Conservation (phyloP, 2,888 invertebrate genomes). For the Cantharis nigra region DNA sequence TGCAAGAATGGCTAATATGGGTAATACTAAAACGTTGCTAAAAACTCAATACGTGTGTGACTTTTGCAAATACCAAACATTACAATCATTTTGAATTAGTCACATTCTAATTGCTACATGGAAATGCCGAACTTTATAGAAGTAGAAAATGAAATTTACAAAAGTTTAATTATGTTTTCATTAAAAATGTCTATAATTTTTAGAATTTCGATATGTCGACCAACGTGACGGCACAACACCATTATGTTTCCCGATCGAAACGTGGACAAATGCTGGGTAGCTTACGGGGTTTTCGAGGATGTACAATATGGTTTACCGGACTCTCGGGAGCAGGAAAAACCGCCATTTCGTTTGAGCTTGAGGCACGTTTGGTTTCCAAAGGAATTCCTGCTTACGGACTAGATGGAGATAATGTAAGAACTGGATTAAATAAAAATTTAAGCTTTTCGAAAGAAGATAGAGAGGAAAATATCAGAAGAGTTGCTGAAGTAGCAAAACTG, state of each 20-base stretch:
- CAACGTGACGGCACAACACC: slow-evolving; percentile 92
- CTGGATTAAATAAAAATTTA: slow-evolving; percentile 93
- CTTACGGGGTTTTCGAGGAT: slow-evolving; percentile 87
- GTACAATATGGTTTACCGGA: slow-evolving; percentile 97
- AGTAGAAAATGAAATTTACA: not conserved
- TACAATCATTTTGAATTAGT: not conserved
- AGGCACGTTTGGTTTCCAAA: slow-evolving; percentile 83
- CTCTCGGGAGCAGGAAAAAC: slow-evolving; percentile 95
- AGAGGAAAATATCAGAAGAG: slow-evolving; percentile 95
- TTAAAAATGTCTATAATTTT: not conserved
- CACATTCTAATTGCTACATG: not conserved
- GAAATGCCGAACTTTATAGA: not conserved
- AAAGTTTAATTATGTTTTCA: not conserved
- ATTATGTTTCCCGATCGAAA: slow-evolving; percentile 91
- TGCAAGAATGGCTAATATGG: not conserved
- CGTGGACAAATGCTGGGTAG: slow-evolving; percentile 88
- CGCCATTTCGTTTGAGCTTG: slow-evolving; percentile 94
- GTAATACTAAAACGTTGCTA: not conserved
- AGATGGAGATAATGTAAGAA: slow-evolving; percentile 97
- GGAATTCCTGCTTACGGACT: slow-evolving; percentile 97
- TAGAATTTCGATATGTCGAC: slow-evolving; percentile 79
- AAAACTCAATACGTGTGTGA: not conserved
- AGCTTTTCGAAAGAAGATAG: slow-evolving; percentile 95
- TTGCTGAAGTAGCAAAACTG: slow-evolving; percentile 95
- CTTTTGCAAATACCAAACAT: not conserved